These are phyloP conservation scores for Meriones psammophilus DNA, from an alignment of 2,797 vertebrate species.

Conservation along the genomic window DNA sequence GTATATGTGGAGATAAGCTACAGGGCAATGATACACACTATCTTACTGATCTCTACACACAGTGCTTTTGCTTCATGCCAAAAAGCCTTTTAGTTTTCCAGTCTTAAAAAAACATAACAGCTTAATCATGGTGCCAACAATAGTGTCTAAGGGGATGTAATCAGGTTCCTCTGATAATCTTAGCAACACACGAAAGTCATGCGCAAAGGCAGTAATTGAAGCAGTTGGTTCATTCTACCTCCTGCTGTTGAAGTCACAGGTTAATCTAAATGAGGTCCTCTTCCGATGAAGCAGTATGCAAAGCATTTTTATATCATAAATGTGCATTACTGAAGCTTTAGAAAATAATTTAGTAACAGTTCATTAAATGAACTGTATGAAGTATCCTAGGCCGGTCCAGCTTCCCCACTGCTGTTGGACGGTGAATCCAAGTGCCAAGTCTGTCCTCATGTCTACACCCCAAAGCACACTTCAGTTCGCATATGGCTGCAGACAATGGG, in stretches of 20 bases:
- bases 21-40: constrained; percentile 91
- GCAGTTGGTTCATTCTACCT: constrained; percentile 91
- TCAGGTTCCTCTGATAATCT: constrained; percentile 91
- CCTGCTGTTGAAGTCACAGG: constrained; percentile 92
- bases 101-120: constrained; percentile 87
- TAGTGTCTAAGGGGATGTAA: constrained; percentile 91
- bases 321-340: constrained; percentile 86
- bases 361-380: constrained; percentile 88
- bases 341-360: constrained; percentile 90
- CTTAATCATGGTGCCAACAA: constrained; percentile 91
- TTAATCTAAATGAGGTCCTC: constrained; percentile 91
- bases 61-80: constrained; percentile 88
- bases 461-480: constrained; percentile 80
- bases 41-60: constrained; percentile 91
- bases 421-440: constrained; percentile 83
- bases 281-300: constrained; percentile 87
- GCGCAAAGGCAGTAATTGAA: constrained; percentile 90
- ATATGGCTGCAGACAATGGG: constrained; percentile 81
- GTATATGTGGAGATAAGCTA: constrained; percentile 93
- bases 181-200: constrained; percentile 91
- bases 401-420: constrained; percentile 76
- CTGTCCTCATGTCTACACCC: constrained; percentile 80
- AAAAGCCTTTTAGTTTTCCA: constrained; percentile 89
- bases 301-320: constrained; percentile 89
- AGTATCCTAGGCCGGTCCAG: constrained; percentile 83